Evolutionary conservation across 2,797 vertebrate species (phyloP).

Genomic region (Pseudochromis fuscus): DNA sequence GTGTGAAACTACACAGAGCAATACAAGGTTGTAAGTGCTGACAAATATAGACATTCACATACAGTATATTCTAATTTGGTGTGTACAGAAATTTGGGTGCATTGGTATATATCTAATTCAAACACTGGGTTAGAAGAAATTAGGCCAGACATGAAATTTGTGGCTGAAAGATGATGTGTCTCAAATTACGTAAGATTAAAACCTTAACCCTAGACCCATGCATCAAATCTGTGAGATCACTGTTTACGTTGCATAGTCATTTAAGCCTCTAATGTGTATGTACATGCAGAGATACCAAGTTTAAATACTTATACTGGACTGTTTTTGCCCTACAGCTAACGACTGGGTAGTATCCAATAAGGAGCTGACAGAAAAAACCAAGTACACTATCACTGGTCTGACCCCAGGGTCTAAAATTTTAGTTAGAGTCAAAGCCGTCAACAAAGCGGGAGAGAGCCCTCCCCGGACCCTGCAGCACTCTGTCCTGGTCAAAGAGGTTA

Average conservation of each 20-base stretch:
- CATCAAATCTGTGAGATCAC: neutral
- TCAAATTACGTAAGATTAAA: too few species aligned
- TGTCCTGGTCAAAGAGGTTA: constrained; percentile 94
- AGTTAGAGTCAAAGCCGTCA: constrained; percentile 94
- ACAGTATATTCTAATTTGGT: too few species aligned
- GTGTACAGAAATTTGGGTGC: too few species aligned
- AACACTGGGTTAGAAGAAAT: too few species aligned
- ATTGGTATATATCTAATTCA: too few species aligned
- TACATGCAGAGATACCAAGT: neutral
- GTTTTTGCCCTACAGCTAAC: constrained; percentile 81
- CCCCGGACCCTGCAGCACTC: constrained; percentile 91
- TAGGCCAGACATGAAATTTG: too few species aligned
- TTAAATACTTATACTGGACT: neutral
- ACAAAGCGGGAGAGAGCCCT: constrained; percentile 91
- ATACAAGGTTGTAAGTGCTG: too few species aligned
- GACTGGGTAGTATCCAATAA: constrained; percentile 91
- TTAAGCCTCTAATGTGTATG: neutral
- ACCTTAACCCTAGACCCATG: neutral
- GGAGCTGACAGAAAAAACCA: constrained; percentile 94
- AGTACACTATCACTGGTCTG: constrained; percentile 91
- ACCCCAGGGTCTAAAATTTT: constrained; percentile 89
- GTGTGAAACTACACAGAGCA: too few species aligned
- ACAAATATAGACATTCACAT: too few species aligned
- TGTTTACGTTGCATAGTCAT: neutral
- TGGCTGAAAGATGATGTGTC: too few species aligned